phyloP scores from a whole-genome alignment of 2,888 invertebrate species.

The Cepaea hortensis region DNA sequence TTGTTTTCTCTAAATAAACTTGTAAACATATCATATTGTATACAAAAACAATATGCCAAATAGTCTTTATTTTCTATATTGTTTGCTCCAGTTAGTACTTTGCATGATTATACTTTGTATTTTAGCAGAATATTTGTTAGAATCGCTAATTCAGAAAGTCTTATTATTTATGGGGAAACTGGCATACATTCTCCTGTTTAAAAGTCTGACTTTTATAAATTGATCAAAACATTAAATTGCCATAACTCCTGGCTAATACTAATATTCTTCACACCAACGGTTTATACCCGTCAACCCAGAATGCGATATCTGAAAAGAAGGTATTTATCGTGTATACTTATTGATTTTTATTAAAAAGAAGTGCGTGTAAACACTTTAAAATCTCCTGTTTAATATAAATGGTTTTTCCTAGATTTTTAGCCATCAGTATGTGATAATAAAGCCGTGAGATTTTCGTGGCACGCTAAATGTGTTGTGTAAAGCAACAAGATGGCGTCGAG shows the following conservation, averaged over 20 bases:
- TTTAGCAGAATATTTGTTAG: no score
- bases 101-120: no score
- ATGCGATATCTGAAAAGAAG: slow-evolving; percentile 14
- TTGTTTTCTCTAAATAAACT: no score
- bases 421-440: background rate
- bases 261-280: slow-evolving; percentile 1
- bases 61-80: no score
- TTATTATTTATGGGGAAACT: no score
- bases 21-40: no score
- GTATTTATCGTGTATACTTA: background rate
- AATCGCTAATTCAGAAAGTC: no score
- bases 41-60: no score
- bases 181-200: no score
- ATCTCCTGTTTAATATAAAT: no score
- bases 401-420: background rate
- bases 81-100: background rate
- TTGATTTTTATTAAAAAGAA: background rate
- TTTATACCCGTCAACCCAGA: slow-evolving; percentile 39
- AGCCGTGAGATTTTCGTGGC: background rate
- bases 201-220: no score
- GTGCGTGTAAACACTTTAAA: background rate
- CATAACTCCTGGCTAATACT: slow-evolving; percentile 24
- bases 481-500: slow-evolving; percentile 56
- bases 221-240: background rate
- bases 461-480: slow-evolving; percentile 10